These are phyloP conservation scores for Silurus lanzhouensis DNA, from an alignment of 2,797 vertebrate species.

Conservation along the genomic window DNA sequence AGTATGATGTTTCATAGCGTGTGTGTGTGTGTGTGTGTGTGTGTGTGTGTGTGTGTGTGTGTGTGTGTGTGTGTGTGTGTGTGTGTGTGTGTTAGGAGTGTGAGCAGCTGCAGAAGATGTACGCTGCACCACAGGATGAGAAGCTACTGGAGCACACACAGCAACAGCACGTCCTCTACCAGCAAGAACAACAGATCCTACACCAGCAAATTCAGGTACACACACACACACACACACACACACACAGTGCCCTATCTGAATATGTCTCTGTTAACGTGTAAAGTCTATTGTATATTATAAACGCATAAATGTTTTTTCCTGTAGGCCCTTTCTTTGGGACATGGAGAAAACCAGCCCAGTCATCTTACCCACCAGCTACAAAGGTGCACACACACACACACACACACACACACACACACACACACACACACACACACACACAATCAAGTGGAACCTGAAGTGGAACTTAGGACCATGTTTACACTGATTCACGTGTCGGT, in stretches of 20 bases:
- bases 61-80: slow-evolving; percentile 16
- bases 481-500: neutral
- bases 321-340: slow-evolving; percentile 85
- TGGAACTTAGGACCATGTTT: neutral
- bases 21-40: no score
- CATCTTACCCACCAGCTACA: slow-evolving; percentile 99
- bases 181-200: slow-evolving; percentile 93
- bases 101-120: slow-evolving; percentile 97
- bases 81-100: slow-evolving; percentile 81
- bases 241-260: neutral
- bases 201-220: slow-evolving; percentile 85
- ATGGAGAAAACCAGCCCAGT: slow-evolving; percentile 95
- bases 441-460: neutral
- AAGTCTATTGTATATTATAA: neutral
- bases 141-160: slow-evolving; percentile 92
- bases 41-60: no score
- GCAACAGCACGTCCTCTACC: slow-evolving; percentile 95
- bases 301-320: neutral
- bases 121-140: slow-evolving; percentile 89
- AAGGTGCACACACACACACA: slow-evolving; percentile 73
- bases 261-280: neutral
- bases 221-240: slow-evolving; percentile 5
- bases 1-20: neutral
- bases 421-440: neutral
- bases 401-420: slow-evolving; percentile 21